Evolutionary conservation across 2,797 vertebrate genomes (phyloP), one percentile per base, ranked within the genome.

Genomic region (Anas bahamensis): DNA sequence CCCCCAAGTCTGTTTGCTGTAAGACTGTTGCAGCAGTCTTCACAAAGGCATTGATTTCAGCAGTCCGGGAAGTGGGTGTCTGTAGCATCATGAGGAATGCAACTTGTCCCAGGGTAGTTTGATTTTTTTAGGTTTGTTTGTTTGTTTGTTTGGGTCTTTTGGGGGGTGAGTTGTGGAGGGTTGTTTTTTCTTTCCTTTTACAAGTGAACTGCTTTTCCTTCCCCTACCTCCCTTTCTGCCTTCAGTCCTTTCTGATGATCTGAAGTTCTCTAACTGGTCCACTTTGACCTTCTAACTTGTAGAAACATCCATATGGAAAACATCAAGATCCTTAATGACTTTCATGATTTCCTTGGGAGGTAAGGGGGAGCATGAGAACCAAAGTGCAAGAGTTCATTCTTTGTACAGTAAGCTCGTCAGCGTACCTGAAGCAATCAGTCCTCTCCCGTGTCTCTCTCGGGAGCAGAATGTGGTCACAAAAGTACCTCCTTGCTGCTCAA

Each of bases 301-400:
- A 68, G 74, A 79, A 92, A 68, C 26, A 68, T 88, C 39, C 86
- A 81, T 91, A 89, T 91, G 76, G 83, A 89, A 93, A 93, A 64
- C 60, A 89, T 91, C 68, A 82, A 46, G 71, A 86, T 87, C 18
- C 46, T 93, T 94, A 88, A 96, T 75, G 74, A 71, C 37, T 94
- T 91, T 70, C 52, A n/a, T 84, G 39, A 76, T 88, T 86, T 92
- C 66, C 90, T 76, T 86, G 17, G 64, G 79, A 91, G 23, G 41
- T 39, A 90, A 75, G 63, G 88, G 63, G 55, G 46, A 83, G 42
- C 55, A 72, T 76, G 63, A 72, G 70, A 90, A 87, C 39, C n/a
- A 81, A 69, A 83, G 15, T 66, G 19, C 22, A 13, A 56, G 28
- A 22, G 87, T 73, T 90, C 66, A 31, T 42, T 75, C 64, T 15